Evolutionary conservation across 92 coral and sea anemone genomes (phyloP), one percentile per base, ranked within the genome.

Genomic region (Siderastrea siderea): DNA sequence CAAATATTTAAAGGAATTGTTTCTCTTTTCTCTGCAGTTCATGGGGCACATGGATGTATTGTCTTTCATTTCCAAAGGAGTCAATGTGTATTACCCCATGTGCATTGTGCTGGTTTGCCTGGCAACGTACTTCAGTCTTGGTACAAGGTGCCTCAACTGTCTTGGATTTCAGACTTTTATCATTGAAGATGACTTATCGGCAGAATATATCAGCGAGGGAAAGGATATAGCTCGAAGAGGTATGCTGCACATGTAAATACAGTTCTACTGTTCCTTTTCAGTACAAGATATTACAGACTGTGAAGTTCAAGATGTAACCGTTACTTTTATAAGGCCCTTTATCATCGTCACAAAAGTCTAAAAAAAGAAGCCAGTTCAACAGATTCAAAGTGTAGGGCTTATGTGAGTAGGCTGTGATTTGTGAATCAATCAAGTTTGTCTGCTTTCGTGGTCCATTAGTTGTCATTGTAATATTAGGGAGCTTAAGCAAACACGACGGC

Each of bases 21-120:
- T 10, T 70, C 5, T 72, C 8, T 12, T 60, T 68, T 50, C 50
- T 44, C 82, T 77, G 4, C 88, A 98, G 99, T 95, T 98, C 59
- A 98, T 98, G 99, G 99, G 99, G 67, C 99, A 98, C 82, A 98
- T 98, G 99, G 99, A 98, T 67, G 99, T 98, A 4, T 82, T 98
- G 53, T 91, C 98, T 5, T 98, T 98, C 77, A 93, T 98, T 78
- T 96, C 99, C 52, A 98, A 96, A 69, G 99, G 99, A 44, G 95
- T 98, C 71, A 98, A 98, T 84, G 74, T 98, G 79, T 98, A 98
- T 83, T 98, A 98, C 69, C 99, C 99, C n/a, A 98, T 98, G 99
- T 95, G 96, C 72, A 97, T 98, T 19, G 92, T 98, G 45, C 94
- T 98, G 13, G 99, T 98, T 49, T 98, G 99, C 64, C 81, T 98